Percentiles rank a stretch among this genome's conserved stretches.
These are phyloP conservation scores for Dicaeum eximium DNA, from an alignment of 2,113 vertebrate species.

Conservation along the genomic window DNA sequence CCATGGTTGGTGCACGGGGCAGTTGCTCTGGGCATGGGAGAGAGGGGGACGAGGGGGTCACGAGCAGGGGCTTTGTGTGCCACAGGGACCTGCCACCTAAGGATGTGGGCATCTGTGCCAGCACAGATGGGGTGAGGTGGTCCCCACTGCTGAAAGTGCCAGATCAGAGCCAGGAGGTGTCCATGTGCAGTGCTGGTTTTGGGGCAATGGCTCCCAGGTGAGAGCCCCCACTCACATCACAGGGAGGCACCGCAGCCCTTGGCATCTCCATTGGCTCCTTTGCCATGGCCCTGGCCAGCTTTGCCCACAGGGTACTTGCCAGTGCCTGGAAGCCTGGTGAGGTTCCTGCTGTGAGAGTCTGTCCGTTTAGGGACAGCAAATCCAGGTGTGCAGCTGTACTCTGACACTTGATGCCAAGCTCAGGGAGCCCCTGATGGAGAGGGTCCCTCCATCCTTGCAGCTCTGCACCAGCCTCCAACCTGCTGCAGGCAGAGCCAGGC, in stretches of 20 bases:
- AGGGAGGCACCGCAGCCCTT: too few species aligned
- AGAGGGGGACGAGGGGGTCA: accelerated
- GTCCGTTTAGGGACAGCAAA: not conserved
- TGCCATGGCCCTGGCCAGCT: not conserved
- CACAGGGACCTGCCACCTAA: not conserved
- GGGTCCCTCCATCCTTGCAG: accelerated
- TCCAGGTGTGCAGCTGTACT: not conserved
- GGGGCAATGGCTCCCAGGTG: not conserved
- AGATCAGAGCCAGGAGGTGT: not conserved
- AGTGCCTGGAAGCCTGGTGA: not conserved
- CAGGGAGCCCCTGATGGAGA: not conserved
- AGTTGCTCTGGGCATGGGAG: accelerated
- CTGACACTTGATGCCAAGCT: accelerated
- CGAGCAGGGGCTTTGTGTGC: not conserved
- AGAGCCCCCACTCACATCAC: not conserved
- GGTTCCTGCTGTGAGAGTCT: too few species aligned
- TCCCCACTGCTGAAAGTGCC: not conserved
- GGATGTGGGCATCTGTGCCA: not conserved
- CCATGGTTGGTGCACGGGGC: accelerated
- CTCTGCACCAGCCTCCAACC: not conserved
- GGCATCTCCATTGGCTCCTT: accelerated
- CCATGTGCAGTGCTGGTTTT: accelerated
- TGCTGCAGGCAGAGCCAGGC: not conserved
- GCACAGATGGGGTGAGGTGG: not conserved
- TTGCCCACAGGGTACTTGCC: not conserved